Evolutionary conservation across 2,113 vertebrate genomes (phyloP), one percentile per base, ranked within the genome.

Genomic region (Indicator indicator): DNA sequence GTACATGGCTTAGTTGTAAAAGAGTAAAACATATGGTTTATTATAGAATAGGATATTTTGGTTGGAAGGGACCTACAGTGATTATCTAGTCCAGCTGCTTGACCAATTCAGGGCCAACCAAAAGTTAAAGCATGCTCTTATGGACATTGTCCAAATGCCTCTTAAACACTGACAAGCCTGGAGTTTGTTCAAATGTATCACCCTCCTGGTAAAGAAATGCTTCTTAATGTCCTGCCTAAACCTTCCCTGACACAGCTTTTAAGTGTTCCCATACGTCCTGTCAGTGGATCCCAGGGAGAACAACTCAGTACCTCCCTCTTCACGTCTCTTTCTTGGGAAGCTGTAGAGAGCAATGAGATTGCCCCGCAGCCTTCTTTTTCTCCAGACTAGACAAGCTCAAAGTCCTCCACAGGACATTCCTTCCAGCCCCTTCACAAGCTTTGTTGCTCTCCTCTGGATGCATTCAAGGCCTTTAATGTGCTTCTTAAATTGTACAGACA

Each of bases 221-320:
- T 62, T 89, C 52, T 16, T 73, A 4, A n/a, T 38, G 10, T n/a
- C n/a, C 23, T 12, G 9, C 33, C 17, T 55, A 6, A 82, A 65
- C 40, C 5, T 56, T 11, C 4, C 15, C 8, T 32, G 33, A 9
- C 1, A 1, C 8, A 15, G 4, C 40, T 86, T 65, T 78, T 62
- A 82, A 2, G 19, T 30, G 16, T 63, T 32, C 3, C 12, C 14
- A 4, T 1, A 1, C 12, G 2, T 73, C 5, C 26, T 48, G 0
- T 69, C 14, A 2, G 32, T 83, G 42, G 27, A 18, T 59, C 1
- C 12, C 14, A 17, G 33, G 23, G 6, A 56, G 40, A 67, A 67
- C 46, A 50, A 26, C 2, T 77, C 50, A 50, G 28, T 11, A 30
- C 5, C 3, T 69, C 21, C 8, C 8, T 71, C 7, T 71, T 15